These are phyloP conservation scores for Acanthoscelides obtectus DNA, from an alignment of 2,888 invertebrate species.

Conservation along the genomic window DNA sequence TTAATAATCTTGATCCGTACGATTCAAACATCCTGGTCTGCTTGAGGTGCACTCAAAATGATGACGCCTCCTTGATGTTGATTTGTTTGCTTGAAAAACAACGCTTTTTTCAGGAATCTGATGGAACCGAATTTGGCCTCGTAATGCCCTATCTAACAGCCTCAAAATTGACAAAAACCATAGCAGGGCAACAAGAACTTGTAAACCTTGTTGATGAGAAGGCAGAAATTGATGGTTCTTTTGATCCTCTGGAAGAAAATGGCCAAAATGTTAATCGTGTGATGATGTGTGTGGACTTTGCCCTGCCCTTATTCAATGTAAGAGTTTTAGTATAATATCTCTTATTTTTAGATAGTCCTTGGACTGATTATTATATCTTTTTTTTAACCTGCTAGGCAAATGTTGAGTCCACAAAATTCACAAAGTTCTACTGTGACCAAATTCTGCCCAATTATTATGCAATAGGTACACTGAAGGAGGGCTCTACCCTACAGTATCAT, in stretches of 20 bases:
- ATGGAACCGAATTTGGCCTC: conserved; percentile 85
- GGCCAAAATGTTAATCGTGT: conserved; percentile 75
- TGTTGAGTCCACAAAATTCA: conserved; percentile 80
- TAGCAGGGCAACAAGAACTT: conserved; percentile 81
- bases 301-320: conserved; percentile 85
- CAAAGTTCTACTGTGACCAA: conserved; percentile 79
- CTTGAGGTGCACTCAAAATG: conserved; percentile 88
- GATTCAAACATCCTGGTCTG: too few relatives aligned
- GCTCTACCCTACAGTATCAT: conserved; percentile 67
- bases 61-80: too few relatives aligned
- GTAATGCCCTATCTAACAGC: conserved; percentile 81
- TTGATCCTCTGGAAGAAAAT: conserved; percentile 54
- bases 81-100: too few relatives aligned
- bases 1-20: too few relatives aligned
- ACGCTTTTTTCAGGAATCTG: conserved; percentile 65
- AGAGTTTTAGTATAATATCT: conserved; percentile 42
- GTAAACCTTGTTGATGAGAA: conserved; percentile 82
- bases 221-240: conserved; percentile 67
- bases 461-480: conserved; percentile 55
- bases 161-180: conserved; percentile 76
- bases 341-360: neutral
- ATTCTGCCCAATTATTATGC: conserved; percentile 72
- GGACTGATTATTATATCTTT: neutral
- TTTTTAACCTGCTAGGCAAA: conserved; percentile 64
- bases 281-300: conserved; percentile 80